Evolutionary conservation across 2,888 invertebrate species (phyloP).

Genomic region (Baronia brevicornis): DNA sequence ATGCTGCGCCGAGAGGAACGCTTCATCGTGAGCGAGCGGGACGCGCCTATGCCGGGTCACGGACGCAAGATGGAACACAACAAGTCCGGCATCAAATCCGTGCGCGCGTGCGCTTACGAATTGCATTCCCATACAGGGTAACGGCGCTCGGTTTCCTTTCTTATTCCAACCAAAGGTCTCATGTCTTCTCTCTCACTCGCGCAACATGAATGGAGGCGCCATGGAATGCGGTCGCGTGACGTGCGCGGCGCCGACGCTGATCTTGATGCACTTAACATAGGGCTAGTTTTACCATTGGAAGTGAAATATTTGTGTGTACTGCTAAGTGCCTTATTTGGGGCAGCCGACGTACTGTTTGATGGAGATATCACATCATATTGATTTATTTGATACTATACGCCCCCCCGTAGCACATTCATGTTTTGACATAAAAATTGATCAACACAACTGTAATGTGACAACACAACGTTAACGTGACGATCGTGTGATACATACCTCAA

Average conservation of each 20-base stretch:
- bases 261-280: conserved; percentile 70
- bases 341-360: no score
- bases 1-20: conserved; percentile 43
- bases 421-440: no score
- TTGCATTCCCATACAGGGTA: conserved; percentile 70
- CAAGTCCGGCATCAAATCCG: conserved; percentile 55
- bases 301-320: conserved; percentile 12
- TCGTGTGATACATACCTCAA: no score
- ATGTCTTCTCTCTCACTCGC: conserved; percentile 48
- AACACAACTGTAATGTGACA: no score
- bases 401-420: no score
- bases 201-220: conserved; percentile 70
- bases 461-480: no score
- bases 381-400: no score
- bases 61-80: conserved; percentile 45
- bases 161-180: conserved; percentile 52
- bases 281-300: conserved; percentile 46
- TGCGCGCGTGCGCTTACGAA: conserved; percentile 69
- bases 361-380: no score
- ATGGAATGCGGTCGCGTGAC: conserved; percentile 78
- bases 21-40: conserved; percentile 37
- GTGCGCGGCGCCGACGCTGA: conserved; percentile 75
- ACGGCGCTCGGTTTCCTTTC: conserved; percentile 57
- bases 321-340: conserved; percentile 9
- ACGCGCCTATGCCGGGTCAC: conserved; percentile 35